A percentile compares a stretch with the other conserved stretches of the same genome.
These are phyloP conservation scores for Cynopterus sphinx DNA, from an alignment of 2,797 vertebrate genomes.

Conservation along the genomic window DNA sequence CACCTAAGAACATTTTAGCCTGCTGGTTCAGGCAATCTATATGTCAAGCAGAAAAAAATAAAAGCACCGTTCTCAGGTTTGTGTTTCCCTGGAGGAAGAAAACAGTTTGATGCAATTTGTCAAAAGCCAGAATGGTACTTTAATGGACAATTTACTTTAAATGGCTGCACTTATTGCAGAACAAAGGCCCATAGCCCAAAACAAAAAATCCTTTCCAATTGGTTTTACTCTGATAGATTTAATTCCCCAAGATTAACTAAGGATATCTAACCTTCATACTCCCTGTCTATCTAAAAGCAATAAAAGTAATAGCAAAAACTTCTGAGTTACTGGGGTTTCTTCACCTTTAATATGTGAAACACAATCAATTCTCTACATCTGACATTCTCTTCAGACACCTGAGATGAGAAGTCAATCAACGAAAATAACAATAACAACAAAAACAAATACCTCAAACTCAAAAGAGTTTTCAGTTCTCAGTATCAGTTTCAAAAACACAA, in stretches of 20 bases:
- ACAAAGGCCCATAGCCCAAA: slow-evolving; percentile 61
- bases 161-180: slow-evolving; percentile 73
- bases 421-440: not conserved
- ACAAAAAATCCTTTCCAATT: slow-evolving; percentile 73
- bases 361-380: not conserved
- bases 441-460: not conserved
- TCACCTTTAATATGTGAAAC: slow-evolving; percentile 53
- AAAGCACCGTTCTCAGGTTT: slow-evolving; percentile 66
- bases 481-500: not conserved
- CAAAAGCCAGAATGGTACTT: slow-evolving; percentile 76
- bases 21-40: slow-evolving; percentile 57
- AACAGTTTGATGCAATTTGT: slow-evolving; percentile 78
- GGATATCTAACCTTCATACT: slow-evolving; percentile 32
- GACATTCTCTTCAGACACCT: not conserved
- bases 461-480: not conserved
- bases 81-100: slow-evolving; percentile 71
- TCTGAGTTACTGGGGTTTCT: slow-evolving; percentile 26
- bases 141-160: slow-evolving; percentile 82
- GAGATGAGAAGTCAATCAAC: not conserved
- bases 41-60: slow-evolving; percentile 74
- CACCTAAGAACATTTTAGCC: slow-evolving; percentile 52
- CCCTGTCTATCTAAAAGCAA: slow-evolving; percentile 47
- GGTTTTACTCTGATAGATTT: slow-evolving; percentile 74
- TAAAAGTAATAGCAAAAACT: slow-evolving; percentile 51
- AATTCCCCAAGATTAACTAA: slow-evolving; percentile 79